A percentile compares a stretch with the other conserved stretches of the same genome.
Evolutionary conservation across 2,888 invertebrate species (phyloP).

Genomic region (Brachyptera risi): DNA sequence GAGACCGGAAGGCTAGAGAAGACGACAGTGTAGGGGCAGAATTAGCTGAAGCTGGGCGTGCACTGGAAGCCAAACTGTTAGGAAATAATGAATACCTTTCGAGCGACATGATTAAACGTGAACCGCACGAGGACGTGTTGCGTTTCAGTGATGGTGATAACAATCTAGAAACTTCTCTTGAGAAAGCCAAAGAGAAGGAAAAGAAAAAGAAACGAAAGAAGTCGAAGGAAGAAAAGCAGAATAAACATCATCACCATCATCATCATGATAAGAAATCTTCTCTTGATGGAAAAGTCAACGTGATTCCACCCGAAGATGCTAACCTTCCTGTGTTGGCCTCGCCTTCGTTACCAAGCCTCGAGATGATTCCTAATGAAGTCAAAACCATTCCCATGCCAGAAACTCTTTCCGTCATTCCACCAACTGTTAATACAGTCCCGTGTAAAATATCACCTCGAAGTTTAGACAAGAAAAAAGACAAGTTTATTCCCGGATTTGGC

Average conservation of each 20-base stretch:
- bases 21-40: constrained; percentile 45
- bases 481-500: constrained; percentile 64
- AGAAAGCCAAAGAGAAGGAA: constrained; percentile 68
- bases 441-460: constrained; percentile 5
- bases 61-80: constrained; percentile 74
- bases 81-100: constrained; percentile 48
- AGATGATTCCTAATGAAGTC: constrained; percentile 13
- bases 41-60: constrained; percentile 75
- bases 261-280: constrained; percentile 50
- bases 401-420: constrained; percentile 12
- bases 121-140: constrained; percentile 50
- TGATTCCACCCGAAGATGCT: constrained; percentile 24
- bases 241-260: constrained; percentile 63
- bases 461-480: constrained; percentile 52
- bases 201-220: constrained; percentile 83
- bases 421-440: background rate
- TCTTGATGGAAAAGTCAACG: constrained; percentile 23
- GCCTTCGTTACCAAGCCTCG: constrained; percentile 27
- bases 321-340: constrained; percentile 16
- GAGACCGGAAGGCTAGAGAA: constrained; percentile 38
- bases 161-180: constrained; percentile 47
- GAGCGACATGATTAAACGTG: constrained; percentile 41
- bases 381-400: background rate
- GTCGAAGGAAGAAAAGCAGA: constrained; percentile 71
- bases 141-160: constrained; percentile 59